Evolutionary conservation across 2,888 invertebrate species (phyloP), one percentile per base, ranked within the genome.

Genomic region (Plutella xylostella): DNA sequence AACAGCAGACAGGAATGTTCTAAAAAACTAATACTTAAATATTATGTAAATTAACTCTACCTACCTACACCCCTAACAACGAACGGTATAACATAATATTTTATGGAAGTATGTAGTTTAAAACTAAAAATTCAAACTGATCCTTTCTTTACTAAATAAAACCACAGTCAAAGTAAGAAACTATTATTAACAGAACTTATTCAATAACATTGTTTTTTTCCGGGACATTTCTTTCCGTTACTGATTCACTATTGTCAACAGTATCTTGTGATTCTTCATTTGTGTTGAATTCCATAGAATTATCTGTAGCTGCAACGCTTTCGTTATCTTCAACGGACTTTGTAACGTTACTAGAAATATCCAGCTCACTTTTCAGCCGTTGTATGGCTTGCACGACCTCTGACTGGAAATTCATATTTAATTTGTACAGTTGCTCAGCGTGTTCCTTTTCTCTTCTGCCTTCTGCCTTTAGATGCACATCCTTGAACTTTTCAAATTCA

Each of bases 341-440:
- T 12, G 60, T 52, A 15, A 68, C 59, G 52, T 69, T 70, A 45
- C 75, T 68, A 17, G 72, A 62, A 42, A 82, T 67, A 59, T 82
- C 82, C 14, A 82, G 50, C 51, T 83, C 83, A 53, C 74, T 80
- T 52, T 76, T 78, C 47, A 83, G 49, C 34, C 76, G 65, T 48
- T 83, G 82, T 46, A 83, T 72, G 0, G 79, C 67, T 55, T 82
- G 80, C 12, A 83, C 68, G 0, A 82, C 78, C 56, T 83, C 82
- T 33, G 69, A 76, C 52, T 83, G 83, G 45, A 80, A 83, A 57
- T 72, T 79, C 75, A 83, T 78, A 52, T 82, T 80, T 14, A 83
- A 50, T 51, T 78, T 83, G 49, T 82, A 83, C 33, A 83, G 48
- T 46, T 82, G 82, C 45, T 82, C 83, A 0, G 83, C 75, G 55